Evolutionary conservation across 2,888 invertebrate genomes (phyloP), one percentile per base, ranked within the genome.

Genomic region (Idaea straminata): DNA sequence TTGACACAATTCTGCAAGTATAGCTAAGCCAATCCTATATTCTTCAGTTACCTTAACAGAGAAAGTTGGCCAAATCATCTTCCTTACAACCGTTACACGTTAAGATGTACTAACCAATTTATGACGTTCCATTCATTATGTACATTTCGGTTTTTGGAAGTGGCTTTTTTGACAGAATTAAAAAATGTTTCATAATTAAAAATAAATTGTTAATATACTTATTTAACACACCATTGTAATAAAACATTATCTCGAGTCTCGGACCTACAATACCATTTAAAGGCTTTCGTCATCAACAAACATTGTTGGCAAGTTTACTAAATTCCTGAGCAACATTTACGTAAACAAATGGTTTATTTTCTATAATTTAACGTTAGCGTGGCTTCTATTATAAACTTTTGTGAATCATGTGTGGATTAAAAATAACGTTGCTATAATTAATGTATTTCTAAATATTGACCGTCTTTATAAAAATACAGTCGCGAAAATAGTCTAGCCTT

Each of bases 401-500:
- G 47, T 47, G 47, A 47, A 47, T 47, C 47, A 47, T 47, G 47
- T 47, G 47, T 47, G 47, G 47, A 47, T 47, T 47, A 47, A 47
- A 47, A 47, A 47, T 47, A 59, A 1, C 59, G 34, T 15, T n/a
- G 34, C 25, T 6, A 34, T 25, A 25, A 25, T 47, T 47, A 13
- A 47, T 47, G 47, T 13, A 47, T 47, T 47, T 47, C 47, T 47
- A 47, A 47, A 47, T 25, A 60, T 34, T 35, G 61, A 35, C 34
- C 61, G 61, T 35, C 35, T 10, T 25, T 34, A 47, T 13, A 10
- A 47, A 47, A 47, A 47, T 47, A 47, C 47, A 4, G 47, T 10
- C 13, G 47, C 47, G 5, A 47, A 47, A 47, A 47, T 47, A 47
- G 47, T 10, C 25, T 25, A 25, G 25, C 25, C 25, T 2, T 25